phyloP scores from a whole-genome alignment of 2,888 invertebrate species.

The Clostera curtula region DNA sequence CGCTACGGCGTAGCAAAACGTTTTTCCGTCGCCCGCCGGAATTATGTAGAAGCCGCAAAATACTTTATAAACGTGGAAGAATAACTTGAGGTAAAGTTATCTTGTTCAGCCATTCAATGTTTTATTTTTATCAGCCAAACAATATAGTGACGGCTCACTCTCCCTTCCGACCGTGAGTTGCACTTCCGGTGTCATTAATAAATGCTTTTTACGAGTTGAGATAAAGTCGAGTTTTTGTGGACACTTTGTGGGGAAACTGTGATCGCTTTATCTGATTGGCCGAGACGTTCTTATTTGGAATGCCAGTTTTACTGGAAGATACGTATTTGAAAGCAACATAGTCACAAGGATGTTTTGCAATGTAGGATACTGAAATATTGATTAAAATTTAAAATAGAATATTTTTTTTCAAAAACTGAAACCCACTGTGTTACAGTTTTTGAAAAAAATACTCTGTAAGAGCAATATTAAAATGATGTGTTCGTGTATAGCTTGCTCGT shows the following conservation, averaged over 20 bases:
- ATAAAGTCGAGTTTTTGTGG: slow-evolving; percentile 12
- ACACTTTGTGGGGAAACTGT: neutral
- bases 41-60: slow-evolving; percentile 40
- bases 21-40: slow-evolving; percentile 17
- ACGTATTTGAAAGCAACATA: too few species aligned
- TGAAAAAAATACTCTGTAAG: too few species aligned
- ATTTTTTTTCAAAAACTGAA: too few species aligned
- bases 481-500: too few species aligned
- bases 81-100: slow-evolving; percentile 30
- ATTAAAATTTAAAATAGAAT: too few species aligned
- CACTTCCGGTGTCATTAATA: slow-evolving; percentile 19
- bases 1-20: slow-evolving; percentile 9
- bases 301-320: neutral
- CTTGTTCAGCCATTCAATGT: slow-evolving; percentile 27
- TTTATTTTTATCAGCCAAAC: slow-evolving; percentile 23
- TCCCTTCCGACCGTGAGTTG: slow-evolving; percentile 14
- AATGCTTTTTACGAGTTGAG: slow-evolving; percentile 7
- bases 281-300: neutral
- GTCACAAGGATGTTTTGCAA: too few species aligned
- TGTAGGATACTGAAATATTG: too few species aligned
- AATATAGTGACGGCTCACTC: slow-evolving; percentile 17
- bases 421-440: too few species aligned
- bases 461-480: too few species aligned
- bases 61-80: slow-evolving; percentile 40
- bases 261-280: neutral